These are phyloP conservation scores for Psilopogon haemacephalus DNA, from an alignment of 2,113 vertebrate species.

Conservation along the genomic window DNA sequence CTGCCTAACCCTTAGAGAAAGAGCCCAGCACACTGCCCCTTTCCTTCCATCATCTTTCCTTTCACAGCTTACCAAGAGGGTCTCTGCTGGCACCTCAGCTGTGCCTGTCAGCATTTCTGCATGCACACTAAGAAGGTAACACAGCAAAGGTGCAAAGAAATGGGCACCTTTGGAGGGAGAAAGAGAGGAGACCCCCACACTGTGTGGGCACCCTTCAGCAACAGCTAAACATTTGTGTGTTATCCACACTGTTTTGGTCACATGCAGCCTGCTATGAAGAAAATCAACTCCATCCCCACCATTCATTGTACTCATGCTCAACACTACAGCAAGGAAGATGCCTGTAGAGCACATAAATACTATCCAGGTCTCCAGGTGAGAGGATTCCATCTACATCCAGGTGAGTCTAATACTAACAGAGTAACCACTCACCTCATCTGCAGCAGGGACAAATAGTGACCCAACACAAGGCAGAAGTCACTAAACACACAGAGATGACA, in stretches of 20 bases:
- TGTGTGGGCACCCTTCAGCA: background rate
- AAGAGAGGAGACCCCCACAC: background rate
- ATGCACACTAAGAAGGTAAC: background rate
- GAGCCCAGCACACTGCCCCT: background rate
- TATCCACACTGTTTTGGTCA: background rate
- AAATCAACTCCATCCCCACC: background rate
- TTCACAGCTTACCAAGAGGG: background rate
- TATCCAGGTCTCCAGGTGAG: background rate
- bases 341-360: background rate
- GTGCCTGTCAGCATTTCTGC: background rate
- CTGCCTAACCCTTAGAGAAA: background rate
- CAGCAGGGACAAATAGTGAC: background rate
- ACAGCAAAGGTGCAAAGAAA: background rate
- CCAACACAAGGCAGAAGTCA: background rate
- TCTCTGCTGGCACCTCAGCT: background rate
- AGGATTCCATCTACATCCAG: background rate
- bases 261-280: background rate
- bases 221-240: too few relatives aligned
- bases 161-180: background rate
- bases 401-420: background rate
- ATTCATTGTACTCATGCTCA: background rate
- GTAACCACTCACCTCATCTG: background rate
- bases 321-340: background rate
- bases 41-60: background rate
- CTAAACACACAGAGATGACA: background rate